phyloP scores from a whole-genome alignment of 2,797 vertebrate genomes.

The Lacerta agilis region DNA sequence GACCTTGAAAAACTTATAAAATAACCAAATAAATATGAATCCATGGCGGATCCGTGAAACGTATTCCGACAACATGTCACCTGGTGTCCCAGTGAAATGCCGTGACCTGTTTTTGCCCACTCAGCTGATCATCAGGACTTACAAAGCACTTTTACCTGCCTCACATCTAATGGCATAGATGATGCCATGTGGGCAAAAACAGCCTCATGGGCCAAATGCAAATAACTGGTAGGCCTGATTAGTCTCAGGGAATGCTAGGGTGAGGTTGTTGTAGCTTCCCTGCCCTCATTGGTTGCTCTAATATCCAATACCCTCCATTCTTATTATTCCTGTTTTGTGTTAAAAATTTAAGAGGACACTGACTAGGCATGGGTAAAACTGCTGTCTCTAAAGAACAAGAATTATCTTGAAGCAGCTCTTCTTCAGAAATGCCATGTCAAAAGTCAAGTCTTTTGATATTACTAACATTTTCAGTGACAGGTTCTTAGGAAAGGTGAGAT shows the following conservation, averaged over 20 bases:
- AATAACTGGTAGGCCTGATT: too few relatives aligned
- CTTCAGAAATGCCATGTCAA: background rate
- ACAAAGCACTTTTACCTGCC: too few relatives aligned
- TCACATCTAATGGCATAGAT: too few relatives aligned
- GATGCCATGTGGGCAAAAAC: too few relatives aligned
- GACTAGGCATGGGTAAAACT: background rate
- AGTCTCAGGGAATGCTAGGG: background rate
- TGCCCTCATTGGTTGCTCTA: background rate
- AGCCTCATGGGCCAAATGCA: too few relatives aligned
- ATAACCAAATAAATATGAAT: too few relatives aligned
- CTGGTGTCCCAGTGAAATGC: too few relatives aligned
- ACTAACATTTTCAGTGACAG: background rate
- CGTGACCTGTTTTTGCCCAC: too few relatives aligned
- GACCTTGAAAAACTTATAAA: too few relatives aligned
- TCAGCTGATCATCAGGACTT: background rate
- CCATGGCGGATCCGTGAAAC: too few relatives aligned
- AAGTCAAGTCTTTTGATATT: background rate
- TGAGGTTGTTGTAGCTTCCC: background rate
- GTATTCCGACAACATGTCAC: too few relatives aligned
- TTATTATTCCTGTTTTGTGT: background rate
- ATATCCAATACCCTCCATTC: background rate
- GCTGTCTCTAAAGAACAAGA: background rate
- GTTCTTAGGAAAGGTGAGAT: background rate
- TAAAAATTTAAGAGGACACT: background rate
- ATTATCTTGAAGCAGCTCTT: background rate